phyloP scores from a whole-genome alignment of 2,888 invertebrate species.

The Rotaria macrura region DNA sequence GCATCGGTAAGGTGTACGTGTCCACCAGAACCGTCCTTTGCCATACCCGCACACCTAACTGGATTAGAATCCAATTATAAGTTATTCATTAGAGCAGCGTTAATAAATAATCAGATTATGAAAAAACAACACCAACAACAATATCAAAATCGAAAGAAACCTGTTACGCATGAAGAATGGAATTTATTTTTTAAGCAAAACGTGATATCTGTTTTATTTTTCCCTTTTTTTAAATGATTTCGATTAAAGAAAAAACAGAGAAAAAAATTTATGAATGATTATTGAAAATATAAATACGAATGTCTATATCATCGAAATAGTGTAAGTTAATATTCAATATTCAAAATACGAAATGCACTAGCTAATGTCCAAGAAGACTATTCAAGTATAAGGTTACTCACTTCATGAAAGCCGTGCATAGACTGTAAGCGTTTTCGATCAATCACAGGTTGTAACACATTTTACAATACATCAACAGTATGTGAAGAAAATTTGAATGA shows the following conservation, averaged over 20 bases:
- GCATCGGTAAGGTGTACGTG: too few relatives aligned
- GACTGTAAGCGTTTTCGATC: too few relatives aligned
- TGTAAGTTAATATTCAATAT: background rate
- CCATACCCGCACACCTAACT: too few relatives aligned
- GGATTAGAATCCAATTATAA: constrained; percentile 46
- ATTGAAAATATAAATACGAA: background rate
- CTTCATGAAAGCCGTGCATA: too few relatives aligned
- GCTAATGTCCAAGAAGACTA: background rate
- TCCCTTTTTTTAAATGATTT: background rate
- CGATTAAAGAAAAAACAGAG: background rate
- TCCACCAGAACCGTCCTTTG: too few relatives aligned
- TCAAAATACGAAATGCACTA: background rate
- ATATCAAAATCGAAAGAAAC: background rate
- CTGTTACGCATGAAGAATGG: background rate
- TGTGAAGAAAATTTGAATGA: too few relatives aligned
- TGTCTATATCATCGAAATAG: too few relatives aligned
- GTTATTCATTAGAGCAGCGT: constrained; percentile 42
- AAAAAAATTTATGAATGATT: too few relatives aligned
- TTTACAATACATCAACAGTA: too few relatives aligned
- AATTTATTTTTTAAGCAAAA: background rate
- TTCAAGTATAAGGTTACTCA: too few relatives aligned
- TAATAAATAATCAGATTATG: constrained; percentile 34
- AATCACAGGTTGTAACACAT: too few relatives aligned
- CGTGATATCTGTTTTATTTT: background rate
- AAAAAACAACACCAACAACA: constrained; percentile 23